Percentiles rank a stretch among this genome's conserved stretches.
These are phyloP conservation scores for Ceyx cyanopectus DNA, from an alignment of 2,113 vertebrate species.

Conservation along the genomic window DNA sequence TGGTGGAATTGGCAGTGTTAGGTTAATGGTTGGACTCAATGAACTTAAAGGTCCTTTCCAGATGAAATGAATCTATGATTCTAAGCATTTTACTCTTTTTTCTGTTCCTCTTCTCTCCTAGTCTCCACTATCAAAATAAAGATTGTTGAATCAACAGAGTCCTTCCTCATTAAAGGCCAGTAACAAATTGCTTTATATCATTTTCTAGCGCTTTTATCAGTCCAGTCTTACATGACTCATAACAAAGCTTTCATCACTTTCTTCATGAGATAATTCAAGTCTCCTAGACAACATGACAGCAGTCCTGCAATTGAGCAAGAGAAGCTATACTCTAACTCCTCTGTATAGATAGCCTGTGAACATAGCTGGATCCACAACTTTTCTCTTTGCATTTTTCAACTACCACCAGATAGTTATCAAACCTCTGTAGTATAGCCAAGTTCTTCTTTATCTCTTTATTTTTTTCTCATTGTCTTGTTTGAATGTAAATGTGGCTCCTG, in stretches of 20 bases:
- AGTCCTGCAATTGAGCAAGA: constrained; percentile 1
- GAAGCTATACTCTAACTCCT: background rate
- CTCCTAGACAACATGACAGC: background rate
- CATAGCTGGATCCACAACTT: background rate
- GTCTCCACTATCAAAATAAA: background rate
- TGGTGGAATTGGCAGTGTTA: too few species aligned
- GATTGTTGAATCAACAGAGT: background rate
- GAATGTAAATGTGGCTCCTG: background rate
- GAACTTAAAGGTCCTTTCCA: too few species aligned
- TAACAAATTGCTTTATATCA: background rate
- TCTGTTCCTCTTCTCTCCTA: background rate
- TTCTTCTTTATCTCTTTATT: background rate
- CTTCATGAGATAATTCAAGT: background rate
- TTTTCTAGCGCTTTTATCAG: background rate
- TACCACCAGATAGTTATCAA: background rate
- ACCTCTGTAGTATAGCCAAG: background rate
- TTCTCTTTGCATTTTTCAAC: background rate
- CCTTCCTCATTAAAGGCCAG: background rate
- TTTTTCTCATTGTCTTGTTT: background rate
- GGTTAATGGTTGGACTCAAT: too few species aligned
- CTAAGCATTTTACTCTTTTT: background rate
- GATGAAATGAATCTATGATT: too few species aligned
- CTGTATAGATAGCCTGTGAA: background rate
- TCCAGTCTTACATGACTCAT: background rate
- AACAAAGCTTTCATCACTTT: constrained; percentile 8